Evolutionary conservation across 2,797 vertebrate species (phyloP).

Genomic region (Helicolenus hilgendorfi): DNA sequence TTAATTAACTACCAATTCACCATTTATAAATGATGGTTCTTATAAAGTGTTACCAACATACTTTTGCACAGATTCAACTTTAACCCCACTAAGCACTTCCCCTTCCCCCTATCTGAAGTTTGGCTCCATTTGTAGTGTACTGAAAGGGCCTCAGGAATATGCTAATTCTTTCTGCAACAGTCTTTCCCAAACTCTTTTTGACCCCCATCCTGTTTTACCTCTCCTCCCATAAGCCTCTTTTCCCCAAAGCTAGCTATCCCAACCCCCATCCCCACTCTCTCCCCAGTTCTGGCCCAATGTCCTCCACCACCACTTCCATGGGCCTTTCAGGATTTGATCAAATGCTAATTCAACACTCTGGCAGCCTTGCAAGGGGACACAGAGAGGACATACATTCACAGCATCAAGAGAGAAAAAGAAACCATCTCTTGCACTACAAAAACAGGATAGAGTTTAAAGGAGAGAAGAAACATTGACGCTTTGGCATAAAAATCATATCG

Average conservation of each 20-base stretch:
- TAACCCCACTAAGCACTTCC: background rate
- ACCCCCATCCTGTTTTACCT: conserved; percentile 63
- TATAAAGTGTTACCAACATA: background rate
- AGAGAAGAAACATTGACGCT: background rate
- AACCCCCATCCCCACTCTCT: conserved; percentile 38
- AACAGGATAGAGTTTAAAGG: conserved; percentile 18
- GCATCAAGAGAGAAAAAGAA: conserved; percentile 31
- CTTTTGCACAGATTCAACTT: conserved; percentile 22
- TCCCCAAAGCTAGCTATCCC: conserved; percentile 53
- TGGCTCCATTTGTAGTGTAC: conserved; percentile 50
- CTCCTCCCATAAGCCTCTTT: conserved; percentile 69
- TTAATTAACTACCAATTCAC: too few relatives aligned
- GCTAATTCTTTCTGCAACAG: conserved; percentile 66
- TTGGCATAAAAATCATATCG: background rate
- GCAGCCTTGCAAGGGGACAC: conserved; percentile 72
- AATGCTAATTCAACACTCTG: conserved; percentile 84
- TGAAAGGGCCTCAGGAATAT: conserved; percentile 76
- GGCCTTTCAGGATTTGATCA: conserved; percentile 81
- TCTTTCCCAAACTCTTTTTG: conserved; percentile 70
- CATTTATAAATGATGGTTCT: too few relatives aligned
- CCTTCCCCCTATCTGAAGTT: conserved; percentile 25
- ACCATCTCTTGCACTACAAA: conserved; percentile 15
- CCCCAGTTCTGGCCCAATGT: conserved; percentile 55
- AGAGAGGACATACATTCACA: conserved; percentile 78
- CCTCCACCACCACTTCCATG: conserved; percentile 71